Base-by-base conservation (phyloP, 2,888 invertebrate species). In the Portevinia maculata region DNA sequence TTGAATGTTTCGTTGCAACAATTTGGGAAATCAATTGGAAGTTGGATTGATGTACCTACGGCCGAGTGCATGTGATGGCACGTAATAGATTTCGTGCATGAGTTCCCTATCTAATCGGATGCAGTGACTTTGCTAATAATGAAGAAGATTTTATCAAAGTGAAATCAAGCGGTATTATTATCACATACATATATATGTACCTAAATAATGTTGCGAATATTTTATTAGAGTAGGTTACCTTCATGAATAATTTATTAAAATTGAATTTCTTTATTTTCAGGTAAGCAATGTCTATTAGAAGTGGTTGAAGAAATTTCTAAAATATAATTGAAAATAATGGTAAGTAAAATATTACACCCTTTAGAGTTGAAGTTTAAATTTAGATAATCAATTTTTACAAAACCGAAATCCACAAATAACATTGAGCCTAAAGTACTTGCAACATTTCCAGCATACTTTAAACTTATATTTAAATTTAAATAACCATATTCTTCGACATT, bases 11-110 rank as follows among this genome's bases (percentile, higher is more conserved):
- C 17, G 60, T 21, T 74, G 69, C 34, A 79, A 74, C 65, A 48
- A 62, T 76, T 70, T 50, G 65, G 57, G 65, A 78, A 83, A 83
- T 83, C 71, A 60, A 55, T 83, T 62, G 78, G 67, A 78, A 83
- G 55, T 65, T 71, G 48, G 44, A 73, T 44, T 67, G 78, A 65
- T 55, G 67, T 24, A 24, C n/a, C n/a, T 71, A 62, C 46, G 52
- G 44, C 52, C 5, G 59, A 67, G 34, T 44, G 59, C 60, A 73
- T 62, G 83, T 48, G 65, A 65, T 64, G 67, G 62, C 60, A 78
- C 62, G 78, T 76, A 59, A 65, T 74, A 69, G 39, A 65, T 71
- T 78, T 62, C 55, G 52, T 78, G 71, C 71, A 67, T 71, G 71
- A 83, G 65, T 83, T 71, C 76, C 65, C 60, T 64, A 65, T 44